Percentiles rank a stretch among this genome's conserved stretches.
phyloP scores from a whole-genome alignment of 1,140 invertebrate species.

The Cheumatopsyche charites region DNA sequence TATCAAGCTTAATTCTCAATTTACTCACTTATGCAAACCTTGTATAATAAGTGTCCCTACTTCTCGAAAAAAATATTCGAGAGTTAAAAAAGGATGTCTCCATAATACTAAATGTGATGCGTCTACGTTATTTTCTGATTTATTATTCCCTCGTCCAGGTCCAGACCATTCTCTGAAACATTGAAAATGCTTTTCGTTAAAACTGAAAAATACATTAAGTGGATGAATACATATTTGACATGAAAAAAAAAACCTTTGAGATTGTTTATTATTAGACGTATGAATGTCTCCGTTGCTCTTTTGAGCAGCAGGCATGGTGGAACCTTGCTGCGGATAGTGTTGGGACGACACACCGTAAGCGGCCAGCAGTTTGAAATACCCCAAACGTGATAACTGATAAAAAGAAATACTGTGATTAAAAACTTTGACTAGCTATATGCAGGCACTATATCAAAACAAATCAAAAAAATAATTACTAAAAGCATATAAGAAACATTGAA shows the following conservation, averaged over 20 bases:
- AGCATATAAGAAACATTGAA: too few species aligned
- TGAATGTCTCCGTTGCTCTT: slow-evolving; percentile 53
- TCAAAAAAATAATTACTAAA: too few species aligned
- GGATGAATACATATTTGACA: background rate
- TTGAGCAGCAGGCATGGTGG: slow-evolving; percentile 42
- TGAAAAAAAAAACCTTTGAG: slow-evolving; percentile 27
- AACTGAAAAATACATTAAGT: slow-evolving; percentile 2
- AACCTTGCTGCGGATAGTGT: slow-evolving; percentile 13
- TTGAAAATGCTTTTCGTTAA: background rate
- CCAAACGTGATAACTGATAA: slow-evolving; percentile 58
- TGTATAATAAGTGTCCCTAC: slow-evolving; percentile 64
- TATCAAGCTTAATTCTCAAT: background rate
- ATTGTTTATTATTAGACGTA: slow-evolving; percentile 24
- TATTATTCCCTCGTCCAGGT: slow-evolving; percentile 41
- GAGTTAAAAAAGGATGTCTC: slow-evolving; percentile 81
- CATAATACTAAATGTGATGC: slow-evolving; percentile 78
- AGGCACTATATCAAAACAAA: background rate
- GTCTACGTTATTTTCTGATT: slow-evolving; percentile 27
- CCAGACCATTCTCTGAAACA: slow-evolving; percentile 43
- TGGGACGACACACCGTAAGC: slow-evolving; percentile 47
- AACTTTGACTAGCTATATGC: background rate
- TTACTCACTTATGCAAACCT: slow-evolving; percentile 54
- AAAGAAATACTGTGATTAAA: slow-evolving; percentile 5
- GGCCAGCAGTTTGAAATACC: slow-evolving; percentile 61
- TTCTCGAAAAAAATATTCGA: slow-evolving; percentile 86